phyloP scores from a whole-genome alignment of 2,888 invertebrate genomes.

The Auanema sp. region DNA sequence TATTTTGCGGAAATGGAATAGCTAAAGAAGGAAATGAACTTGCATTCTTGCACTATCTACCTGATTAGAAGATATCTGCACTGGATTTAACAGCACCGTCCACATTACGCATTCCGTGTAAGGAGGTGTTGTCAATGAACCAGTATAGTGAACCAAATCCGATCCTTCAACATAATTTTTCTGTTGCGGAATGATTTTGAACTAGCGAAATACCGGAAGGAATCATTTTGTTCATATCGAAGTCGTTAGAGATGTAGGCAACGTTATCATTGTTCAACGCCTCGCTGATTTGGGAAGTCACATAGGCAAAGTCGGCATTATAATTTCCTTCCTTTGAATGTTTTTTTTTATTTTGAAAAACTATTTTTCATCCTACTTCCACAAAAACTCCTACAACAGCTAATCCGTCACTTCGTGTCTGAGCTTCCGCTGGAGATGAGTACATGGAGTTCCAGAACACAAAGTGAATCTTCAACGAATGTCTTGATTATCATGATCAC shows the following conservation, averaged over 20 bases:
- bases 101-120: constrained; percentile 3
- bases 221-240: neutral
- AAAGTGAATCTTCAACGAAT: constrained; percentile 49
- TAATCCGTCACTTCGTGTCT: constrained; percentile 50
- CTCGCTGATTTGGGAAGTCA: neutral
- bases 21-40: neutral
- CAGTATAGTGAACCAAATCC: neutral
- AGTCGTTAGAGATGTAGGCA: neutral
- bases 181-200: neutral
- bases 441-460: constrained; percentile 60
- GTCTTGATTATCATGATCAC: neutral
- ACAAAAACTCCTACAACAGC: constrained; percentile 59
- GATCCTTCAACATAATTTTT: neutral
- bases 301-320: neutral
- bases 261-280: neutral
- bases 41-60: neutral
- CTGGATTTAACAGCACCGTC: neutral
- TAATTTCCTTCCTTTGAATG: neutral
- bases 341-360: neutral
- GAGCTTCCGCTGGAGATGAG: constrained; percentile 47
- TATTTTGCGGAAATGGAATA: constrained; percentile 4
- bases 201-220: neutral
- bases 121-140: constrained; percentile 2
- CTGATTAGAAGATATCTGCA: constrained; percentile 1
- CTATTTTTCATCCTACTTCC: constrained; percentile 29